phyloP scores from a whole-genome alignment of 2,113 vertebrate species.

The Gadus chalcogrammus region DNA sequence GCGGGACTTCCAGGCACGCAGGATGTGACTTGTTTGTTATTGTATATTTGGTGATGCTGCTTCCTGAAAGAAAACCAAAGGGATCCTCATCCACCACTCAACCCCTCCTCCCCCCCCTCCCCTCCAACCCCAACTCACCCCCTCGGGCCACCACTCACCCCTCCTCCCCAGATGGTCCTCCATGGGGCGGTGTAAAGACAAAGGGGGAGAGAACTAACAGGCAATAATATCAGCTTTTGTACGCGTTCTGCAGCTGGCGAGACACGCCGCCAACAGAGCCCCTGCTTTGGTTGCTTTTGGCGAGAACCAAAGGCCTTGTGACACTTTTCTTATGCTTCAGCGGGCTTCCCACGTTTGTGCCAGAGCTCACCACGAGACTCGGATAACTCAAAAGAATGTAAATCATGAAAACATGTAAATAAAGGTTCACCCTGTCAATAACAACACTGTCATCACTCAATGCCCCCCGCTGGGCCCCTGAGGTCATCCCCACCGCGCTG shows the following conservation, averaged over 20 bases:
- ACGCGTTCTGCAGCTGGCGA: constrained; percentile 32
- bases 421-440: constrained; percentile 50
- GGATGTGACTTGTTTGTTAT: background rate
- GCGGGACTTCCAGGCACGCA: constrained; percentile 3
- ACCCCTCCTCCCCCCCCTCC: too few relatives aligned
- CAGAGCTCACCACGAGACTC: constrained; percentile 53
- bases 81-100: background rate
- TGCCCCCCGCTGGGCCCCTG: constrained; percentile 24
- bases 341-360: constrained; percentile 61
- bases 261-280: background rate
- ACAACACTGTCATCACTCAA: constrained; percentile 46
- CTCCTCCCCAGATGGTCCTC: constrained; percentile 31
- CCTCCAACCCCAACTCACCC: background rate
- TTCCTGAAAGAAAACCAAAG: constrained; percentile 12
- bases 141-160: constrained; percentile 1
- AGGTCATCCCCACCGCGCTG: constrained; percentile 27
- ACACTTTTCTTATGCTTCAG: constrained; percentile 56
- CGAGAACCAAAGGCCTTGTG: constrained; percentile 53
- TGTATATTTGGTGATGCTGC: constrained; percentile 24
- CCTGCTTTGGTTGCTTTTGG: constrained; percentile 22
- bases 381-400: constrained; percentile 70
- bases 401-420: constrained; percentile 61
- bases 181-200: constrained; percentile 16
- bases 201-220: constrained; percentile 27
- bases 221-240: constrained; percentile 39